These are phyloP conservation scores for Mico argentatus DNA, from an alignment of 2,797 vertebrate genomes.

Conservation along the genomic window DNA sequence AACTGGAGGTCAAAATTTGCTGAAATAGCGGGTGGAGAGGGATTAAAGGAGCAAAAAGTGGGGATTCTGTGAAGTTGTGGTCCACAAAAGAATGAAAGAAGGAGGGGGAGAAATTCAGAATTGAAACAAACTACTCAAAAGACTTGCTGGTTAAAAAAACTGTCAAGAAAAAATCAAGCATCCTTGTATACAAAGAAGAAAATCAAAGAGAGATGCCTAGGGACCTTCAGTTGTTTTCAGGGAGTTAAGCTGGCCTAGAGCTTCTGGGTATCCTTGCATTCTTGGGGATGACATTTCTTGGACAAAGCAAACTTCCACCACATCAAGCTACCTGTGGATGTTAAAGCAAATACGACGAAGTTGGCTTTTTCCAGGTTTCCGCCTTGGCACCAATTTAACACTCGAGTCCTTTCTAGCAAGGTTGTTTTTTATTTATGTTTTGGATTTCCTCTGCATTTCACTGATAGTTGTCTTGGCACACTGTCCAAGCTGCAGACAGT, in stretches of 20 bases:
- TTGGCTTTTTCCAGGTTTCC: not conserved
- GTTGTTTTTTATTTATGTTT: slow-evolving; percentile 38
- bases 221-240: not conserved
- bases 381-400: not conserved
- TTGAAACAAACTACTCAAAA: not conserved
- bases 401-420: not conserved
- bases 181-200: not conserved
- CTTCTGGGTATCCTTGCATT: not conserved
- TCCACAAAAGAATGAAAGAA: not conserved
- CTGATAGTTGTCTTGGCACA: slow-evolving; percentile 50
- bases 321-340: not conserved
- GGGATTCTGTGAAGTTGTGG: not conserved
- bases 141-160: not conserved
- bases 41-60: not conserved
- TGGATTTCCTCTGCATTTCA: not conserved
- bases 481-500: slow-evolving; percentile 16
- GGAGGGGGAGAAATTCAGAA: not conserved
- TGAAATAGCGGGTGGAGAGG: not conserved
- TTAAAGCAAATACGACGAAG: not conserved
- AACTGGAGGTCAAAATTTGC: not conserved
- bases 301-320: not conserved
- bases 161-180: not conserved
- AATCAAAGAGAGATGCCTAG: not conserved
- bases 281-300: not conserved
- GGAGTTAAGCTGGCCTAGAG: not conserved